A percentile compares a stretch with the other conserved stretches of the same genome.
These are phyloP conservation scores for Odiellus spinosus DNA, from an alignment of 2,888 invertebrate species.

Conservation along the genomic window DNA sequence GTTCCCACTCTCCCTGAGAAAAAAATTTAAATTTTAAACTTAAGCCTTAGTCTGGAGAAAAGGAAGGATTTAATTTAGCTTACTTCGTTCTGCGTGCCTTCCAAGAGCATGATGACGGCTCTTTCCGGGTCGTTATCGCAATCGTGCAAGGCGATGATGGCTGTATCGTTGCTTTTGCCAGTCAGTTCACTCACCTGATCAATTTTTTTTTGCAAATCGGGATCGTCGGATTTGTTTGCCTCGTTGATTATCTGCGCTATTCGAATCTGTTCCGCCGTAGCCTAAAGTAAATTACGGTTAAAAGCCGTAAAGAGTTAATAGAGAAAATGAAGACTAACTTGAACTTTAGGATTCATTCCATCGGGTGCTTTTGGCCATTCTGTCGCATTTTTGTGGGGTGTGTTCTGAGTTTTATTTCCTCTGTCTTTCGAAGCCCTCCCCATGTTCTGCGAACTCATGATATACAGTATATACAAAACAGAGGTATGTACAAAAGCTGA, in stretches of 20 bases:
- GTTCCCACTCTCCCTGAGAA: slow-evolving; percentile 63
- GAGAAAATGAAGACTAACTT: slow-evolving; percentile 6
- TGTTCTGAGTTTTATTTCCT: slow-evolving; percentile 10
- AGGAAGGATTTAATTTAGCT: slow-evolving; percentile 1
- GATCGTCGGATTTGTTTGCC: slow-evolving; percentile 40
- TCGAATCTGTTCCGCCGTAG: slow-evolving; percentile 68
- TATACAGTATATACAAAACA: slow-evolving; percentile 17
- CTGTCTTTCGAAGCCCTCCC: slow-evolving; percentile 15
- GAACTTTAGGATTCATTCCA: slow-evolving; percentile 13
- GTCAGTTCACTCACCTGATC: slow-evolving; percentile 77
- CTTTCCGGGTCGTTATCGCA: slow-evolving; percentile 72
- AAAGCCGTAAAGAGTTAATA: not conserved
- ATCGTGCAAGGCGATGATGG: slow-evolving; percentile 80
- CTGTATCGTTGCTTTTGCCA: slow-evolving; percentile 73
- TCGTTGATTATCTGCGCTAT: slow-evolving; percentile 66
- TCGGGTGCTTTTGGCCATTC: slow-evolving; percentile 13
- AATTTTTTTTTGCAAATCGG: slow-evolving; percentile 48
- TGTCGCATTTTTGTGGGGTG: slow-evolving; percentile 9
- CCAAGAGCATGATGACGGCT: slow-evolving; percentile 64
- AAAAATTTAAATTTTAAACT: not conserved
- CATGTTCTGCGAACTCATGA: slow-evolving; percentile 16
- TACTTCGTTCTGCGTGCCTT: slow-evolving; percentile 47
- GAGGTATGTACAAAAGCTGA: slow-evolving; percentile 1
- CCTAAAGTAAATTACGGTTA: slow-evolving; percentile 36
- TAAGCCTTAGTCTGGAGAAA: not conserved